phyloP scores from a whole-genome alignment of 2,797 vertebrate genomes.

The Okamejei kenojei region DNA sequence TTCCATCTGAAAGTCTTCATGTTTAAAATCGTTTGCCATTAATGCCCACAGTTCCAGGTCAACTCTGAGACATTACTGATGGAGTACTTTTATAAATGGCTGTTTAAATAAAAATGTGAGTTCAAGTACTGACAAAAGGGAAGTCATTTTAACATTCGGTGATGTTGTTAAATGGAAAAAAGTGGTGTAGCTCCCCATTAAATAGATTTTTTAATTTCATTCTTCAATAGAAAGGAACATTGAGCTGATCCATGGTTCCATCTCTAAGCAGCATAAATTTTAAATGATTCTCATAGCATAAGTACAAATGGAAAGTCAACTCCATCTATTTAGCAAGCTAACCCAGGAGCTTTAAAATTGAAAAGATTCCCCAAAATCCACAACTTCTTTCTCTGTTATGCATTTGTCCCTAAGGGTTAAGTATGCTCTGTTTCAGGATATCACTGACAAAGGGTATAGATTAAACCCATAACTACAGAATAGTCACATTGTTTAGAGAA shows the following conservation, averaged over 20 bases:
- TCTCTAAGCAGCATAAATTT: background rate
- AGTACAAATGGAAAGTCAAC: background rate
- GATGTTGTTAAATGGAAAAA: background rate
- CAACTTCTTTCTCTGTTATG: background rate
- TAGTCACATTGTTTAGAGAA: no score
- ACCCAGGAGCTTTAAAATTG: background rate
- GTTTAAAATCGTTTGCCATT: background rate
- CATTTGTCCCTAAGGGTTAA: no score
- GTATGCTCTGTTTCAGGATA: background rate
- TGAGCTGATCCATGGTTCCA: background rate
- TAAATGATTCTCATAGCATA: background rate
- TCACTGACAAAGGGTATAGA: background rate
- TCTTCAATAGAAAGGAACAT: background rate
- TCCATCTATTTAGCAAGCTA: background rate
- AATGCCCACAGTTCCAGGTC: background rate
- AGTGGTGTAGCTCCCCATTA: background rate
- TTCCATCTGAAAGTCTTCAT: background rate
- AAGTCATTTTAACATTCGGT: background rate
- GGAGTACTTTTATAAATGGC: background rate
- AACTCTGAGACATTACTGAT: background rate
- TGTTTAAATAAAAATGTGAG: background rate
- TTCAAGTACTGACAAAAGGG: background rate
- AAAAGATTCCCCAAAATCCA: background rate
- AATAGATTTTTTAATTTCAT: background rate
- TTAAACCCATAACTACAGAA: no score